A percentile compares a stretch with the other conserved stretches of the same genome.
Conservation (phyloP, 2,797 vertebrate genomes). For the Odontamblyopus rebecca region DNA sequence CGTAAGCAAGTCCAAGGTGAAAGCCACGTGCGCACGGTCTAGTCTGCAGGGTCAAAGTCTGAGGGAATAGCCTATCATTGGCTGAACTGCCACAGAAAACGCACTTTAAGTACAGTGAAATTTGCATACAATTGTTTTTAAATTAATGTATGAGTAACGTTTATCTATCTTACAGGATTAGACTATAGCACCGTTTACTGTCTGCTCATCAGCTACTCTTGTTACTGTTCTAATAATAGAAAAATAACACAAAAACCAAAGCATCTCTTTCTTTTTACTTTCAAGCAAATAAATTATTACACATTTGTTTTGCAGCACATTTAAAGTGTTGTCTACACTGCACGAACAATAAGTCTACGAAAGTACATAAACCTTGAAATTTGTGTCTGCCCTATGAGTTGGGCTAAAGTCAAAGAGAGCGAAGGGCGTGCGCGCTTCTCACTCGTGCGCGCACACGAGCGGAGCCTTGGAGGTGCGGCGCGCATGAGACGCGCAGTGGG, state of each 20-base stretch:
- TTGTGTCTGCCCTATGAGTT: constrained; percentile 36
- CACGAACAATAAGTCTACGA: constrained; percentile 16
- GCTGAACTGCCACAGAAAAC: too few relatives aligned
- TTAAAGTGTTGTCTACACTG: not conserved
- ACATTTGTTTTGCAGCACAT: not conserved
- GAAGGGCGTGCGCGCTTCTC: constrained; percentile 25
- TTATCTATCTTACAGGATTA: too few relatives aligned
- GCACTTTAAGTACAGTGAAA: not conserved
- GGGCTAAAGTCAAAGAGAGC: constrained; percentile 53
- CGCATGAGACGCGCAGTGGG: constrained; percentile 65
- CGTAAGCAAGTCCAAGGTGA: constrained; percentile 14
- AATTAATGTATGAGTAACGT: not conserved
- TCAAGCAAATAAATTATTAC: not conserved
- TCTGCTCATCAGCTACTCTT: not conserved
- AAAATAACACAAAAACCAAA: not conserved
- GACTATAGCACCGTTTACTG: constrained; percentile 14
- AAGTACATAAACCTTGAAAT: constrained; percentile 18
- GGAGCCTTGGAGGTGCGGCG: constrained; percentile 70
- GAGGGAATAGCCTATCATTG: not conserved
- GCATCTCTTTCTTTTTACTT: not conserved
- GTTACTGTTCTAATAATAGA: not conserved
- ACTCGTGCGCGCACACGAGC: constrained; percentile 17
- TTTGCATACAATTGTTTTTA: not conserved
- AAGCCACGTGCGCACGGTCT: constrained; percentile 6
- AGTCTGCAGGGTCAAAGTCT: not conserved